Evolutionary conservation across 1,140 invertebrate genomes (phyloP), one percentile per base, ranked within the genome.

Genomic region (Thereuonema tuberculata): DNA sequence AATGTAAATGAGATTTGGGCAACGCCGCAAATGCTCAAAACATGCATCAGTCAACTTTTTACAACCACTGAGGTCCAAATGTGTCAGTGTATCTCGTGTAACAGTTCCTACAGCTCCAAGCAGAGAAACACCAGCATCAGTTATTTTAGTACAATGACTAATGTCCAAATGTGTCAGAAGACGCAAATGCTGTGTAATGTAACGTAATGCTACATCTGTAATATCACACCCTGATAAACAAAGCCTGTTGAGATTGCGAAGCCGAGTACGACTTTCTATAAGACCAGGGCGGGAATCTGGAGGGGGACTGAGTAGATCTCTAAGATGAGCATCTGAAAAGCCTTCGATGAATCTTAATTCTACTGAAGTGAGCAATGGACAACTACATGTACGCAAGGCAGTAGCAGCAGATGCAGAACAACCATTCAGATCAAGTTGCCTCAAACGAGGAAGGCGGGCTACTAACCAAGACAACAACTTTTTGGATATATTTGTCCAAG

Each of bases 391-490:
- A 61, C 87, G 81, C 25, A 96, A 75, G 0, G 87, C 89, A 20
- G 85, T 78, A 15, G 92, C 82, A 48, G 85, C 81, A 24, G 67
- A 64, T 67, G 87, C 89, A 1, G 83, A 81, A 58, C 86, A 86
- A 27, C 89, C 90, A 50, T 85, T 83, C 21, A 96, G 72, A 1
- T 84, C 86, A 9, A 96, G 76, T 52, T 82, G 81, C 61, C 85
- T 83, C 2, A 95, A 75, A 5, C 87, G 85, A 0, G 90, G 89
- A 37, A 96, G 74, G 48, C 92, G 79, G 2, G 82, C 81, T 5
- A 95, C 77, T 0, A 97, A 72, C 93, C 93, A 97, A 1, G 82
- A 79, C 15, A 96, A 74, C 69, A 96, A 92, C 52, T 85, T 78
- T 61, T 89, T 83, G 21, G 84, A 87, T 26, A 95, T 80, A 62